A percentile compares a stretch with the other conserved stretches of the same genome.
Evolutionary conservation across 2,888 invertebrate genomes (phyloP).

Genomic region (Sinopyrophorus schimmeli): DNA sequence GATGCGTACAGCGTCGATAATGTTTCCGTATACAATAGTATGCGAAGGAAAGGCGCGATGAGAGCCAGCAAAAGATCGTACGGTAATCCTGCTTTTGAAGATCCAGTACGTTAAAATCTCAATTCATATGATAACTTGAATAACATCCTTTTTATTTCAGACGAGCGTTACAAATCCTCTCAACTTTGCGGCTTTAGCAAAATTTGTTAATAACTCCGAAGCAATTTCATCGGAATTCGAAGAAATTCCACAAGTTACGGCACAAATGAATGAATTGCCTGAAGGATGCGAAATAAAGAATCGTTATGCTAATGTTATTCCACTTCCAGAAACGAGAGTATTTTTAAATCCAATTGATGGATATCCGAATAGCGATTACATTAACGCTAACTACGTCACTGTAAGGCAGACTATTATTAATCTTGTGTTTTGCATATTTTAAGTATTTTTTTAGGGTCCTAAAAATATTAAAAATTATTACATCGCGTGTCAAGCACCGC

Average conservation of each 20-base stretch:
- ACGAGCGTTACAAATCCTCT: slow-evolving; percentile 73
- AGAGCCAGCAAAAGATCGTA: slow-evolving; percentile 85
- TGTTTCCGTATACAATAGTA: slow-evolving; percentile 78
- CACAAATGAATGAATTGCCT: slow-evolving; percentile 80
- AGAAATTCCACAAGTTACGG: slow-evolving; percentile 77
- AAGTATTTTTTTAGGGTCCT: slow-evolving; percentile 69
- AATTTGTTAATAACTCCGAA: slow-evolving; percentile 70
- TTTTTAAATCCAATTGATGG: slow-evolving; percentile 71
- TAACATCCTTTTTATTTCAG: slow-evolving; percentile 46
- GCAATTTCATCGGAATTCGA: slow-evolving; percentile 81
- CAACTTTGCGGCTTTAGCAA: slow-evolving; percentile 76
- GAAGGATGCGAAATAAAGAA: slow-evolving; percentile 89
- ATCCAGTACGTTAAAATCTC: slow-evolving; percentile 65
- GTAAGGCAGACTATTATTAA: slow-evolving; percentile 60
- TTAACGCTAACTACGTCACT: slow-evolving; percentile 90
- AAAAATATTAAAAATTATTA: slow-evolving; percentile 82
- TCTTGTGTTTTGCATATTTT: slow-evolving; percentile 2
- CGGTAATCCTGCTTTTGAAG: slow-evolving; percentile 89
- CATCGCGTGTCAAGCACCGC: slow-evolving; percentile 90
- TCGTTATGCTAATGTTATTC: slow-evolving; percentile 92
- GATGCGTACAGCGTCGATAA: slow-evolving; percentile 91
- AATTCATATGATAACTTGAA: background rate
- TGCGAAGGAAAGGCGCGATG: slow-evolving; percentile 73
- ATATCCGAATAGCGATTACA: slow-evolving; percentile 83
- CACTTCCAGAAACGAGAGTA: slow-evolving; percentile 88